Base-by-base conservation (phyloP, 2,888 invertebrate genomes). In the Phalangium opilio region DNA sequence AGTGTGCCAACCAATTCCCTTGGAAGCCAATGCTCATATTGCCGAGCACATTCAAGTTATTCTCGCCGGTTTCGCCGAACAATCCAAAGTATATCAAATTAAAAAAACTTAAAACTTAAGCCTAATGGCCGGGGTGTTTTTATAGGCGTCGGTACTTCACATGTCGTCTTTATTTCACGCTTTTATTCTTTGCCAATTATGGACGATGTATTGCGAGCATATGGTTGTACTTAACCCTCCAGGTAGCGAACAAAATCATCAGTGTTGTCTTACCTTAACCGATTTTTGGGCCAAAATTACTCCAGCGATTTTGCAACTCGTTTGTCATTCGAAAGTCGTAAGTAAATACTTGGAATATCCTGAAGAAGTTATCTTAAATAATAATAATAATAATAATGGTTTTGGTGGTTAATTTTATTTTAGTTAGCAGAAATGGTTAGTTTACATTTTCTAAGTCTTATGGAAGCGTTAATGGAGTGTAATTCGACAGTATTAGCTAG, bases 251-350 rank as follows among this genome's bases (percentile, higher is more conserved):
- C 62, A 63, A 39, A 62, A 65, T 51, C 60, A 59, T 32, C 49
- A 51, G n/a, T 57, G 53, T 49, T 52, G 65, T 3, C 58, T 62
- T 55, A 83, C 89, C 55, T 74, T 96, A 46, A 79, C 93, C 58
- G 95, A 96, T 70, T 98, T 98, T 74, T 98, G 98, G 98, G 86
- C 87, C 44, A 86, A 95, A 68, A 84, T 98, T 5, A 95, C 96
- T 35, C 96, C 96, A 0, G 86, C 84, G 52, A 81, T 98, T 49
- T 72, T 98, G 52, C 90, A 95, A 64, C 73, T 98, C 48, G 79
- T 96, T 34, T 81, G 84, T 11, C 83, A 85, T 62, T 84, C 91
- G 11, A 93, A 86, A 75, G 77, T 85, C 67, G 85, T 89, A 60
- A 73, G 78, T 68, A 27, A 27, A 27, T 27, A 7, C 8, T 27